These are phyloP conservation scores for Rhorus exstirpatorius DNA, from an alignment of 2,888 invertebrate genomes.

Conservation along the genomic window DNA sequence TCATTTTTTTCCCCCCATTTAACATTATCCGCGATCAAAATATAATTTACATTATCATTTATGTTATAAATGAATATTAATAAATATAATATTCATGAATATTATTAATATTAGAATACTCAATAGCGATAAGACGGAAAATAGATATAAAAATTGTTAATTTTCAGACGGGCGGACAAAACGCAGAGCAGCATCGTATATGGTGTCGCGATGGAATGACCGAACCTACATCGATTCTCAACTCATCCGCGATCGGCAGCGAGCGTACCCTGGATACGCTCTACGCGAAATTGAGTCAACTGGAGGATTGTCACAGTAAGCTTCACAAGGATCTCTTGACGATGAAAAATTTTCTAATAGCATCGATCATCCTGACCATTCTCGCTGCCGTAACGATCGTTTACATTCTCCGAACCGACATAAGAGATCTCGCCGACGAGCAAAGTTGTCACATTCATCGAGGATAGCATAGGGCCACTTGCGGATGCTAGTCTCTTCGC, in stretches of 20 bases:
- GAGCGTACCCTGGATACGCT: conserved; percentile 80
- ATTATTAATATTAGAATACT: no score
- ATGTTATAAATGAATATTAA: no score
- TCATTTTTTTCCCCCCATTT: no score
- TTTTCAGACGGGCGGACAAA: conserved; percentile 86
- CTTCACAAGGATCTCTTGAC: conserved; percentile 87
- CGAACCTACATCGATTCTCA: conserved; percentile 77
- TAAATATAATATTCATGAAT: no score
- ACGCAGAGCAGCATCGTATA: conserved; percentile 91
- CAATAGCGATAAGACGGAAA: no score
- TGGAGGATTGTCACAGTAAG: conserved; percentile 86
- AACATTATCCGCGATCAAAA: no score
- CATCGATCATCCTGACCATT: conserved; percentile 87
- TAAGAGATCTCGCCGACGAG: conserved; percentile 77
- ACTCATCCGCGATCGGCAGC: conserved; percentile 72
- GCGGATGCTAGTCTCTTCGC: conserved; percentile 58
- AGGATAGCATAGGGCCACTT: conserved; percentile 66
- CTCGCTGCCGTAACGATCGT: conserved; percentile 85
- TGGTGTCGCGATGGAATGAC: conserved; percentile 88
- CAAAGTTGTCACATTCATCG: conserved; percentile 76
- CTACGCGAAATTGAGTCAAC: conserved; percentile 83
- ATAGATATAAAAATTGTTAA: not conserved
- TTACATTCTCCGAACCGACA: conserved; percentile 86
- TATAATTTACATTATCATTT: no score
- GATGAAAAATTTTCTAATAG: conserved; percentile 87